A percentile compares a stretch with the other conserved stretches of the same genome.
Evolutionary conservation across 2,888 invertebrate species (phyloP).

Genomic region (Plebejus melissa): DNA sequence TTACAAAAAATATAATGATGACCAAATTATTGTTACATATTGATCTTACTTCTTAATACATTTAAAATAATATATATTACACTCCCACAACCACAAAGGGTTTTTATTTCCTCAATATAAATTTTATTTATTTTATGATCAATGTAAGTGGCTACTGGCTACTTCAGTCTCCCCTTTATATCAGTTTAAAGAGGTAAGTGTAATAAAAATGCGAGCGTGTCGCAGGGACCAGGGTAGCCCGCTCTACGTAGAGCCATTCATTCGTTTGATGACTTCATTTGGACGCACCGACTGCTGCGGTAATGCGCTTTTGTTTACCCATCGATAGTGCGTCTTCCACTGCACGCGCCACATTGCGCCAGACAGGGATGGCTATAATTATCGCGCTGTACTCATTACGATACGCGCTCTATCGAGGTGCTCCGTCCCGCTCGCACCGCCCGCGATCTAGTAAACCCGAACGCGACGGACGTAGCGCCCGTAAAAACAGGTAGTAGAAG

Average conservation of each 20-base stretch:
- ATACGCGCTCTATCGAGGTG: conserved; percentile 54
- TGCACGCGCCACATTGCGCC: conserved; percentile 70
- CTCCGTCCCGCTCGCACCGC: conserved; percentile 57
- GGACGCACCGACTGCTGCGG: conserved; percentile 72
- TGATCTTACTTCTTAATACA: no score
- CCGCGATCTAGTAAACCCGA: conserved; percentile 45
- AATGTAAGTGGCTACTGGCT: conserved; percentile 1
- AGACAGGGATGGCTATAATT: conserved; percentile 59
- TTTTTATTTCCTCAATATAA: background rate
- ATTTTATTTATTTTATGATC: background rate
- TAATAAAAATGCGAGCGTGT: conserved; percentile 75
- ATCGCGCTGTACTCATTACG: conserved; percentile 49
- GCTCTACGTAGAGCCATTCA: conserved; percentile 69
- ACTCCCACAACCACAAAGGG: background rate
- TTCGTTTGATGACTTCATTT: conserved; percentile 79
- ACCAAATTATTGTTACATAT: no score
- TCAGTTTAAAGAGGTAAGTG: conserved; percentile 69
- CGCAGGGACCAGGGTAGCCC: conserved; percentile 64
- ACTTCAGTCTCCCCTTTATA: conserved; percentile 41
- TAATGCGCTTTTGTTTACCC: conserved; percentile 79
- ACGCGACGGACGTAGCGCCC: conserved; percentile 60
- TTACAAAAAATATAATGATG: no score
- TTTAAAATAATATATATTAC: background rate
- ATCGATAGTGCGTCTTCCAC: conserved; percentile 74
- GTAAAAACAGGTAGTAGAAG: conserved; percentile 81